These are phyloP conservation scores for Cephalopholis sonnerati DNA, from an alignment of 2,113 vertebrate species.

Conservation along the genomic window DNA sequence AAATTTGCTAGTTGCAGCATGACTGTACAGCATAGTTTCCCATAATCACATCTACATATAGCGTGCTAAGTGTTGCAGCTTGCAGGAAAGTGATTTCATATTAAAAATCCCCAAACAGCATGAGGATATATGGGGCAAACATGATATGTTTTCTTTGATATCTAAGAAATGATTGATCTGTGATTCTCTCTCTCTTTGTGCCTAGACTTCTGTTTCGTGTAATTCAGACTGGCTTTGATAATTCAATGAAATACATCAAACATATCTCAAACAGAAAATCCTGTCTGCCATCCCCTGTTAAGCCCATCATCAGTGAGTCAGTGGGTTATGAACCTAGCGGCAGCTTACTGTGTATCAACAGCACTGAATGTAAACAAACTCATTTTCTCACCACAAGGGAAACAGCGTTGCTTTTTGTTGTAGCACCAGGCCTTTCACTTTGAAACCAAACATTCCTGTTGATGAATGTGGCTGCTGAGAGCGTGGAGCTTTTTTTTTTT, in stretches of 20 bases:
- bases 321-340: slow-evolving; percentile 46
- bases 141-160: slow-evolving; percentile 48
- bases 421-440: slow-evolving; percentile 38
- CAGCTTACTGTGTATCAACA: slow-evolving; percentile 35
- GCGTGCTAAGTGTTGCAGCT: background rate
- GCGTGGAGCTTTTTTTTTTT: background rate
- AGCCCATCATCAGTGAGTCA: slow-evolving; percentile 47
- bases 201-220: slow-evolving; percentile 29
- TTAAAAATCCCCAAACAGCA: slow-evolving; percentile 31
- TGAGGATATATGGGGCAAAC: background rate
- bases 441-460: slow-evolving; percentile 55
- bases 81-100: slow-evolving; percentile 26
- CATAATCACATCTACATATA: slow-evolving; percentile 12
- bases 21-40: slow-evolving; percentile 44
- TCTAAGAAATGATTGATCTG: slow-evolving; percentile 51
- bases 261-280: slow-evolving; percentile 42
- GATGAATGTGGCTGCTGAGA: slow-evolving; percentile 53
- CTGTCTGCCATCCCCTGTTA: slow-evolving; percentile 38
- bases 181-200: background rate
- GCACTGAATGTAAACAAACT: slow-evolving; percentile 20
- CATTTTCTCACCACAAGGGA: slow-evolving; percentile 41
- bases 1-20: slow-evolving; percentile 38
- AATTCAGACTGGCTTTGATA: slow-evolving; percentile 55
- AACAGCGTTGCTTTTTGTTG: slow-evolving; percentile 34
- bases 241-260: slow-evolving; percentile 65